These are phyloP conservation scores for Coleophora flavipennella DNA, from an alignment of 2,888 invertebrate species.

Conservation along the genomic window DNA sequence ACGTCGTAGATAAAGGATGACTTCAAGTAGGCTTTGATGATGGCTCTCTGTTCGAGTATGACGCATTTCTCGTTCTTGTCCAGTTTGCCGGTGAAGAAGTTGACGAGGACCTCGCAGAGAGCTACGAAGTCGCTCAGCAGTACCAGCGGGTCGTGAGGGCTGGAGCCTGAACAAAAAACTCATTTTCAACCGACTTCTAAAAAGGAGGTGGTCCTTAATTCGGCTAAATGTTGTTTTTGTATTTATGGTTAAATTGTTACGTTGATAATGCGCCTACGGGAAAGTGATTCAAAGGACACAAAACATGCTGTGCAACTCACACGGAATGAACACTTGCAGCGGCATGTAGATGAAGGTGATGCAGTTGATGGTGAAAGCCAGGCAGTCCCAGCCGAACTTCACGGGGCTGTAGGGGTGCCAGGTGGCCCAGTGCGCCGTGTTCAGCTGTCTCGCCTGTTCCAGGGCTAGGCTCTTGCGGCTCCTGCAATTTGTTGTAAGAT, in stretches of 20 bases:
- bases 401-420: slow-evolving; percentile 49
- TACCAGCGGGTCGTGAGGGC: slow-evolving; percentile 29
- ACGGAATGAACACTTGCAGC: slow-evolving; percentile 33
- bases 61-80: slow-evolving; percentile 32
- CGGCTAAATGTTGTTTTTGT: too few species aligned
- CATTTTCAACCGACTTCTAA: too few species aligned
- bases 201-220: too few species aligned
- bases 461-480: slow-evolving; percentile 29
- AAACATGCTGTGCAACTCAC: too few species aligned
- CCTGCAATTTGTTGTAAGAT: too few species aligned
- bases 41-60: slow-evolving; percentile 28
- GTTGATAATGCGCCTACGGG: too few species aligned
- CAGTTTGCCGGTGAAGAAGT: slow-evolving; percentile 44
- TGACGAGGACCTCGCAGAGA: slow-evolving; percentile 30
- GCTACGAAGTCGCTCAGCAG: slow-evolving; percentile 31
- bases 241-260: too few species aligned
- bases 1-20: slow-evolving; percentile 30
- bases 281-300: too few species aligned
- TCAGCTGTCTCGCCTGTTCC: slow-evolving; percentile 33
- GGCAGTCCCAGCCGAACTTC: slow-evolving; percentile 33
- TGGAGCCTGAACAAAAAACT: slow-evolving; percentile 25
- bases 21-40: slow-evolving; percentile 31
- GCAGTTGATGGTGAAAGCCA: slow-evolving; percentile 20
- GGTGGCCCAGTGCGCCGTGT: slow-evolving; percentile 19
- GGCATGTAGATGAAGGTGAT: slow-evolving; percentile 34